Base-by-base conservation (phyloP, 2,888 invertebrate species). In the Campaea margaritaria region DNA sequence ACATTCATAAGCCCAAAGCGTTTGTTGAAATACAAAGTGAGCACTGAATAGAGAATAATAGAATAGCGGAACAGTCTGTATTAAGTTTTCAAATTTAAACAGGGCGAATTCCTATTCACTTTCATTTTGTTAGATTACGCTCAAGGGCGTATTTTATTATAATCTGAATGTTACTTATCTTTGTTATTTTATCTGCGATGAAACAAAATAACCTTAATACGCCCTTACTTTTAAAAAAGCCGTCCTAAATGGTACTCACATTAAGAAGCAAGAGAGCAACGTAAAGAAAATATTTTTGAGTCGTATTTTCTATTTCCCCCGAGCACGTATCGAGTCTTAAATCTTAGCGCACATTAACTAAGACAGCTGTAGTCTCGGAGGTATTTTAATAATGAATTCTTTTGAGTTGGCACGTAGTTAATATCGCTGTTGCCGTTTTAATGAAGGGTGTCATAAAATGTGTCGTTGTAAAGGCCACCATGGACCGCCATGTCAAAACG, bases 341-440 rank as follows among this genome's bases (percentile, higher is more conserved):
- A 87, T 89, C 87, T 86, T 86, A 73, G 76, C 79, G 79, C 84
- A 78, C 82, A 85, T 85, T 85, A 82, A 81, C 77, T 75, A 75
- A 85, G 86, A 86, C 87, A 86, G 84, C 81, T 77, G 77, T 79
- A 85, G 78, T 82, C 84, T 79, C 82, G 72, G 73, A 84, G 86
- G 85, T 83, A 86, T 89, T 89, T 87, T 85, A 87, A 88, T 90
- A 89, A 89, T 86, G 87, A 87, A 89, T 89, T 89, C 83, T 89
- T 59, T 87, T 80, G 75, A 80, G 74, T 73, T 70, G 74, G 81
- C 86, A 87, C 89, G 87, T 85, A 84, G 72, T 86, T 87, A 87
- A 87, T 85, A 83, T 78, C 75, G 70, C 70, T 77, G 79, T 79
- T 72, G 76, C 74, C 69, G 76, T 83, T 88, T 81, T 85, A 87